Base-by-base conservation (phyloP, 2,888 invertebrate genomes). In the Slavum lentiscoides region DNA sequence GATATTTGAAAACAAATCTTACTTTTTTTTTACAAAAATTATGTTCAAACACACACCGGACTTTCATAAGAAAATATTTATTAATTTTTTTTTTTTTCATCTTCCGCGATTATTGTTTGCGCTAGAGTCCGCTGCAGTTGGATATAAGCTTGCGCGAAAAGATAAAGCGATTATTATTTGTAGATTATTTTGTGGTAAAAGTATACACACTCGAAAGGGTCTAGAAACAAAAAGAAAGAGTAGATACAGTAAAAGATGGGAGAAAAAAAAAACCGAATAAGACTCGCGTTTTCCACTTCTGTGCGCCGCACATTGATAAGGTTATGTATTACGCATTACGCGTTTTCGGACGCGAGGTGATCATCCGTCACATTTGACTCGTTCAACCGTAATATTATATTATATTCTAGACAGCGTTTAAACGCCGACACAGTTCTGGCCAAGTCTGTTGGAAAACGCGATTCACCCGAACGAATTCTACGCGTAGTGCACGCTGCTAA, bases 301-400 rank as follows among this genome's bases (percentile, higher is more conserved):
- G 76, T 62, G 76, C 76, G 49, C 30, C 30, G 30, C 30, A 2
- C 30, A 37, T 66, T 53, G 76, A 77, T 77, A 77, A 77, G 61
- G 76, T 76, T 69, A 77, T 21, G 49, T 49, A 49, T n/a, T 39
- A 39, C 39, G 8, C 49, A 61, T 69, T 61, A 53, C 76, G 62
- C 61, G 76, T 77, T 77, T 77, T 77, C 49, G 76, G 76, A 69
- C 76, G 53, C n/a, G n/a, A n/a, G 68, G 21, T 68, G 76, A 76
- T 76, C 76, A 69, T 76, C 76, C 68, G 76, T 77, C 76, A 77
- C 76, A 77, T 77, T 77, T 77, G 61, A 77, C 61, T 61, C 76
- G 69, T 77, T 69, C 76, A 61, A 77, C 76, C 76, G 76, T 77
- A 59, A 59, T 58, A 55, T 39, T 61, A 62, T 69, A 39, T 39